Base-by-base conservation (phyloP, 2,888 invertebrate species). In the Adineta ricciae region DNA sequence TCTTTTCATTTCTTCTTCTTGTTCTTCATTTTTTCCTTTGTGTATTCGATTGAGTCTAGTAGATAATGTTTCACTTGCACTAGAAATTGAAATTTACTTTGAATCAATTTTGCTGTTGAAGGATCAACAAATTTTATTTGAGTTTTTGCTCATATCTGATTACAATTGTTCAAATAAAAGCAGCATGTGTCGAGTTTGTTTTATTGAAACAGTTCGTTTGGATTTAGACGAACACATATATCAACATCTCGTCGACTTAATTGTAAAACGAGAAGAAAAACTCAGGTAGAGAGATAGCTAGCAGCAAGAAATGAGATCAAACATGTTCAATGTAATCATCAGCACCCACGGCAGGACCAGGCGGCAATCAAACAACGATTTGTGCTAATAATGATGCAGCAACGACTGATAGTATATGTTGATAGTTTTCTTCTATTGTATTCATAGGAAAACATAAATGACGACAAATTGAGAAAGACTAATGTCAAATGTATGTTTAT, bases 361-460 rank as follows among this genome's bases (percentile, higher is more conserved):
- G 32, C 64, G 64, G 64, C 64, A 64, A 64, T 32, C 27, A 32
- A 64, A 64, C 36, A 64, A 64, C 32, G 32, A 64, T 32, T 64
- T 32, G 32, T 64, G 64, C n/a, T 64, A 19, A 64, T 64, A 64
- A 64, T 64, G 64, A 64, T 64, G 64, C 64, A 64, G 16, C 64
- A 64, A 64, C 64, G 64, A 4, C 16, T 64, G 32, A 64, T 64
- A 64, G 64, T 64, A 5, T 19, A 64, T 64, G 19, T 64, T 64
- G 64, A 19, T 64, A 36, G 64, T 64, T 64, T 64, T 64, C 32
- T 64, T 64, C 32, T 64, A 64, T 64, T 64, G 64, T 64, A 32
- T 32, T 64, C 64, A 64, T 64, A 64, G 64, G 64, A 64, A 64
- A 64, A 64, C 64, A 64, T 64, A 64, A 64, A 64, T 64, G 64